Percentiles rank a stretch among this genome's conserved stretches.
phyloP scores from a whole-genome alignment of 2,888 invertebrate genomes.

The Epiblema foenella region DNA sequence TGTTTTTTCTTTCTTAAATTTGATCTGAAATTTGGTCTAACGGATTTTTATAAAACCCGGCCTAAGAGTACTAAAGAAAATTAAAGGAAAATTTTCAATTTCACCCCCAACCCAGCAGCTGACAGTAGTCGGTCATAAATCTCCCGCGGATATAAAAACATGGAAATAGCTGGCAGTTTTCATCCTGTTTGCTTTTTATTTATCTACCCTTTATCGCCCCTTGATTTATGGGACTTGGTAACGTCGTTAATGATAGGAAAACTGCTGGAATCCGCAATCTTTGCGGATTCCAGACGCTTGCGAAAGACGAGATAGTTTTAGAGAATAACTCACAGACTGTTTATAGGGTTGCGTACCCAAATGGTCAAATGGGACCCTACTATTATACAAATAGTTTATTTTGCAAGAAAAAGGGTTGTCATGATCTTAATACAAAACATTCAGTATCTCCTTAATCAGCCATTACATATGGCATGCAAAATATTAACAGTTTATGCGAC shows the following conservation, averaged over 20 bases:
- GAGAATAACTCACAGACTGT: too few relatives aligned
- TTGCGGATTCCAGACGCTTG: not conserved
- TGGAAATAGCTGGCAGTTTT: conserved; percentile 34
- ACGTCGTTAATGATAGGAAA: conserved; percentile 26
- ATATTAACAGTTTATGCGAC: too few relatives aligned
- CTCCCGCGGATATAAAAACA: conserved; percentile 31
- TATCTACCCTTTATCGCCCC: conserved; percentile 35
- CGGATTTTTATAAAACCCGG: too few relatives aligned
- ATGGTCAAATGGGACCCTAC: too few relatives aligned
- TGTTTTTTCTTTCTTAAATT: too few relatives aligned
- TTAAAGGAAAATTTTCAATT: not conserved
- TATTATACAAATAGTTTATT: too few relatives aligned
- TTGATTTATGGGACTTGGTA: conserved; percentile 31
- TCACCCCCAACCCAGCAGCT: not conserved
- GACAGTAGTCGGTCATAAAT: conserved; percentile 21
- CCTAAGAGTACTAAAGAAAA: not conserved
- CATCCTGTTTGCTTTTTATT: conserved; percentile 37
- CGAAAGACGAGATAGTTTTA: not conserved
- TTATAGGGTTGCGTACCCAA: too few relatives aligned
- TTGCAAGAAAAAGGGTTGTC: too few relatives aligned
- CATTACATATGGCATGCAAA: too few relatives aligned
- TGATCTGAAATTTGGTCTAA: too few relatives aligned
- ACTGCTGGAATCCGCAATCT: conserved; percentile 13
- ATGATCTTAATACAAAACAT: too few relatives aligned
- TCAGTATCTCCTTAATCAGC: too few relatives aligned